phyloP scores from a whole-genome alignment of 2,797 vertebrate species.

The Neoniphon sammara region DNA sequence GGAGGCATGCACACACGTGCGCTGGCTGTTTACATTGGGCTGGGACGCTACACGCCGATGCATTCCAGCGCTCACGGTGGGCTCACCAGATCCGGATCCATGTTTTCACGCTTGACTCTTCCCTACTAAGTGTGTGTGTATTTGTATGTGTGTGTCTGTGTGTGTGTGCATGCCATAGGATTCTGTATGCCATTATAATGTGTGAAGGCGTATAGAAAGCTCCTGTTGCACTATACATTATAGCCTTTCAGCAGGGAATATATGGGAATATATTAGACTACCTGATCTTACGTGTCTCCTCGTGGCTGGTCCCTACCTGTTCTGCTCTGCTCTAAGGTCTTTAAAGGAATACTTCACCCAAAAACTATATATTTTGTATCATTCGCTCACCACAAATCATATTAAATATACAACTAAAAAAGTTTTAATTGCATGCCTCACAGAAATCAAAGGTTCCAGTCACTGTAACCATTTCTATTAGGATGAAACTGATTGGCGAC shows the following conservation, averaged over 20 bases:
- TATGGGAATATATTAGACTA: constrained; percentile 2
- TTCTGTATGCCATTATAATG: not conserved
- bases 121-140: constrained; percentile 36
- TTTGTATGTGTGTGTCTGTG: constrained; percentile 62
- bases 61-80: constrained; percentile 81
- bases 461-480: too few species aligned
- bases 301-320: too few species aligned
- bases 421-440: too few species aligned
- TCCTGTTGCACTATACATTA: constrained; percentile 7
- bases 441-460: too few species aligned
- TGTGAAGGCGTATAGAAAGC: constrained; percentile 1
- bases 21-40: constrained; percentile 79
- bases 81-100: constrained; percentile 77
- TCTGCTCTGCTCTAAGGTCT: not conserved
- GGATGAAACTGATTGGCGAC: too few species aligned
- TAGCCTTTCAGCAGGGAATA: constrained; percentile 29
- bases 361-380: too few species aligned
- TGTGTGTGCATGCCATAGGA: constrained; percentile 32
- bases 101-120: constrained; percentile 78
- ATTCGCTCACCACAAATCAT: too few species aligned
- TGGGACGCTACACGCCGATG: constrained; percentile 69
- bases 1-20: constrained; percentile 70
- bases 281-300: too few species aligned
- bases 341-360: too few species aligned
- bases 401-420: too few species aligned